Base-by-base conservation (phyloP, 2,113 vertebrate genomes). In the Acrocephalus kingi region DNA sequence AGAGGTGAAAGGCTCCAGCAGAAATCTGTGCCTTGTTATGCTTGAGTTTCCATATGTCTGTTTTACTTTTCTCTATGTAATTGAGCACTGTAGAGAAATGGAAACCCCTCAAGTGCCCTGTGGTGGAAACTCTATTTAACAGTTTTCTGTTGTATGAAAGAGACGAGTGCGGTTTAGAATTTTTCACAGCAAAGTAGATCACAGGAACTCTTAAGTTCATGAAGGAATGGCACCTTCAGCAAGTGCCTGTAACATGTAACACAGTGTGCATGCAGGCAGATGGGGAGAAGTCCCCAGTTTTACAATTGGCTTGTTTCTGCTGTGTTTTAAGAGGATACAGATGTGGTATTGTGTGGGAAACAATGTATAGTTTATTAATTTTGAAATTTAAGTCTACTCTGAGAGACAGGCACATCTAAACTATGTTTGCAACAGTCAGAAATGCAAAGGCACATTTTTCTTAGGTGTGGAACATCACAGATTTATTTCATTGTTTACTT, bases 401-500 rank as follows among this genome's bases (percentile, higher is more conserved):
- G 89, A 85, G 51, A 78, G 31, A 30, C 17, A 55, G 82, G 15
- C 18, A 49, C 23, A 41, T 74, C 31, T 39, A 41, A 76, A 80
- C 63, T 73, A 37, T 35, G 43, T 76, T 73, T 79, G 62, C 31
- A 31, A 13, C 64, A 95, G 39, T 84, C 66, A 64, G 64, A 85
- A 86, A 74, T 41, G 58, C 62, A 56, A 71, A 82, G 51, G 62
- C 33, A 23, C 6, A 1, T 87, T 96, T 94, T 90, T 59, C 52
- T 92, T n/a, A 79, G 33, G 62, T 94, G 75, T 69, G 35, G 43
- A 91, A 83, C 75, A 41, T 83, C 77, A 82, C 21, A 63, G 61
- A 87, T 93, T 90, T 92, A 63, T 96, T 83, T 93, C 31, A 23
- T 62, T 94, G 75, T 92, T 94, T 96, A 52, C 25, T 78, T 41